A percentile compares a stretch with the other conserved stretches of the same genome.
Conservation (phyloP, 2,888 invertebrate species). For the Enchytraeus crypticus region DNA sequence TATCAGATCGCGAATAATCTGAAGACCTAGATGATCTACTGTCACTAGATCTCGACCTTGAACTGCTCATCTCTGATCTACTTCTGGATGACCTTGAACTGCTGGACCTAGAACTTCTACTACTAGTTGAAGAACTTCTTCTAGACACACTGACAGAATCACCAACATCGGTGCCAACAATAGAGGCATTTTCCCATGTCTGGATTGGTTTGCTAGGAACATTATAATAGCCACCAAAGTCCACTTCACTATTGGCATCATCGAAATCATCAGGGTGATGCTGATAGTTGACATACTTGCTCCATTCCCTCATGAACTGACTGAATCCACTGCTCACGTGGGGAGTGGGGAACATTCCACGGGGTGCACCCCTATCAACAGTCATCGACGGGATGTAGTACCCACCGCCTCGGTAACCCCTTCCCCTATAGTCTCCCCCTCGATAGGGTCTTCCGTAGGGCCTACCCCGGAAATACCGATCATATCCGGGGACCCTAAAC, state of each 20-base stretch:
- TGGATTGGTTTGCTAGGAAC: background rate
- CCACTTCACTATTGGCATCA: too few species aligned
- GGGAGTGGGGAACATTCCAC: background rate
- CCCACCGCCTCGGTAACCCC: too few species aligned
- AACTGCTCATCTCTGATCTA: background rate
- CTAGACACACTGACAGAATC: background rate
- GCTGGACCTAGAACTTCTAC: background rate
- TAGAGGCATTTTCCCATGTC: background rate
- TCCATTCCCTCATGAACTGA: background rate
- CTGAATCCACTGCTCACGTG: background rate
- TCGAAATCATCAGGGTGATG: background rate
- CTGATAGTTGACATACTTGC: background rate
- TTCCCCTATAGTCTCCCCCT: too few species aligned
- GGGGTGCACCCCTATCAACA: background rate
- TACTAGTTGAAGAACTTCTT: background rate
- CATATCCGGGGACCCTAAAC: too few species aligned
- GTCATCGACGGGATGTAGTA: too few species aligned
- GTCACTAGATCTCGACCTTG: background rate
- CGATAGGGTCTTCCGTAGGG: too few species aligned
- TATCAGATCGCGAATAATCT: too few species aligned
- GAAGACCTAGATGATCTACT: background rate
- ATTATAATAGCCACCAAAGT: too few species aligned
- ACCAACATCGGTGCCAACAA: background rate
- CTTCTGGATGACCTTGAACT: background rate
- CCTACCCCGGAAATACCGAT: too few species aligned